A percentile compares a stretch with the other conserved stretches of the same genome.
These are phyloP conservation scores for Heterotilapia buettikoferi DNA, from an alignment of 2,113 vertebrate species.

Conservation along the genomic window DNA sequence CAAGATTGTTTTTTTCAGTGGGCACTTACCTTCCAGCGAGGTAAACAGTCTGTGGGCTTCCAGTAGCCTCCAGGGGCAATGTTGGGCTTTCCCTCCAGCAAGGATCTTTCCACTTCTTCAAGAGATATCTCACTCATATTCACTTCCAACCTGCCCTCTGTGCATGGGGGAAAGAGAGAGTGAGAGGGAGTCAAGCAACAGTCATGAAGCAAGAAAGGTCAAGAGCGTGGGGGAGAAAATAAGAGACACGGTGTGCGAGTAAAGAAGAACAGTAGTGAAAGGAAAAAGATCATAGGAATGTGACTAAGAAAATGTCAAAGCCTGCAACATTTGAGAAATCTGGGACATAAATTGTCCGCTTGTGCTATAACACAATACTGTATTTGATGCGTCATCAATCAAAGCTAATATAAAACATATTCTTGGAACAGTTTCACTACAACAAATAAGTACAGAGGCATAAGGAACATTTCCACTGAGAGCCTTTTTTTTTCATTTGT, in stretches of 20 bases:
- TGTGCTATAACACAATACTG: neutral
- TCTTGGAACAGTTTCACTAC: neutral
- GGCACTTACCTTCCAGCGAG: slow-evolving; percentile 88
- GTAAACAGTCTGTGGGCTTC: slow-evolving; percentile 88
- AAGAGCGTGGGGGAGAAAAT: neutral
- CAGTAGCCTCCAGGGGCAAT: slow-evolving; percentile 85
- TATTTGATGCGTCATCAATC: neutral
- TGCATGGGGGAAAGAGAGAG: neutral
- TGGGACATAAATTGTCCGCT: neutral
- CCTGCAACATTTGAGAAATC: neutral
- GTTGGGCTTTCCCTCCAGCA: slow-evolving; percentile 74
- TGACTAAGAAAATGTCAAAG: neutral
- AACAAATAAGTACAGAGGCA: neutral
- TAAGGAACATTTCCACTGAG: neutral
- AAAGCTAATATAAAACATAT: neutral
- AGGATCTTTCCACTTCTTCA: slow-evolving; percentile 79
- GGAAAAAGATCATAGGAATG: neutral
- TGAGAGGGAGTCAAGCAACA: neutral
- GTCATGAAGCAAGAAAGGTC: neutral
- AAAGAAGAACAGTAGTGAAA: neutral
- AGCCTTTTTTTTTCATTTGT: neutral
- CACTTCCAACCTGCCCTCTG: slow-evolving; percentile 88
- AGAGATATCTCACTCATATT: slow-evolving; percentile 92
- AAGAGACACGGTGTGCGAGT: neutral
- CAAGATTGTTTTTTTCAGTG: neutral